These are phyloP conservation scores for Eristalis arbustorum DNA, from an alignment of 2,888 invertebrate genomes.

Conservation along the genomic window DNA sequence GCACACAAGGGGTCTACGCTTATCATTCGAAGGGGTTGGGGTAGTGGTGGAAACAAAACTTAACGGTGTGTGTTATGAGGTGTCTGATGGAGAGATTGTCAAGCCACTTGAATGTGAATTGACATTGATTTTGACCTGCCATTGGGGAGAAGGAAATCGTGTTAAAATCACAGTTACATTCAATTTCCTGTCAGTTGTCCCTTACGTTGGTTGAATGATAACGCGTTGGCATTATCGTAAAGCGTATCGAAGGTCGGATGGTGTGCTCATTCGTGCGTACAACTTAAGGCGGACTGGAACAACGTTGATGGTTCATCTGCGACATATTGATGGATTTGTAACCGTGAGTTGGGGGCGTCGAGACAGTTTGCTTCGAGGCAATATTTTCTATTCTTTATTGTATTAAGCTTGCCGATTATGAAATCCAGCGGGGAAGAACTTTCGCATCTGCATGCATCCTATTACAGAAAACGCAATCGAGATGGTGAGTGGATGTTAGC, in stretches of 20 bases:
- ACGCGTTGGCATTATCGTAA: not conserved
- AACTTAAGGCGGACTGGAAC: not conserved
- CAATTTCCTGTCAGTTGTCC: not conserved
- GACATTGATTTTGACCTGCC: conserved; percentile 31
- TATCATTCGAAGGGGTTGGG: not conserved
- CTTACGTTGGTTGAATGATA: not conserved
- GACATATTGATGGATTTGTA: not conserved
- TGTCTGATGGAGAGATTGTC: not conserved
- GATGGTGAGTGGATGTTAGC: too few relatives aligned
- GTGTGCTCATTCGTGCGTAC: not conserved
- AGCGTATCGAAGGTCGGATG: not conserved
- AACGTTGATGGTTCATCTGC: not conserved
- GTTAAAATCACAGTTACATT: not conserved
- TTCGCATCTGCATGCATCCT: too few relatives aligned
- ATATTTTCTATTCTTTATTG: too few relatives aligned
- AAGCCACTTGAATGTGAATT: not conserved
- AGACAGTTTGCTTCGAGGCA: too few relatives aligned
- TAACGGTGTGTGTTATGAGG: not conserved
- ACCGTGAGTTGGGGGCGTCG: not conserved
- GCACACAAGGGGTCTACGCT: not conserved
- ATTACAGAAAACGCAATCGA: too few relatives aligned
- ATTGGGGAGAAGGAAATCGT: not conserved
- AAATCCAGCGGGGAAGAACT: too few relatives aligned
- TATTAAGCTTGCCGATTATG: too few relatives aligned
- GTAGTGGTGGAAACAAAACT: not conserved